These are phyloP conservation scores for Cheilosia vulpina DNA, from an alignment of 2,888 invertebrate species.

Conservation along the genomic window DNA sequence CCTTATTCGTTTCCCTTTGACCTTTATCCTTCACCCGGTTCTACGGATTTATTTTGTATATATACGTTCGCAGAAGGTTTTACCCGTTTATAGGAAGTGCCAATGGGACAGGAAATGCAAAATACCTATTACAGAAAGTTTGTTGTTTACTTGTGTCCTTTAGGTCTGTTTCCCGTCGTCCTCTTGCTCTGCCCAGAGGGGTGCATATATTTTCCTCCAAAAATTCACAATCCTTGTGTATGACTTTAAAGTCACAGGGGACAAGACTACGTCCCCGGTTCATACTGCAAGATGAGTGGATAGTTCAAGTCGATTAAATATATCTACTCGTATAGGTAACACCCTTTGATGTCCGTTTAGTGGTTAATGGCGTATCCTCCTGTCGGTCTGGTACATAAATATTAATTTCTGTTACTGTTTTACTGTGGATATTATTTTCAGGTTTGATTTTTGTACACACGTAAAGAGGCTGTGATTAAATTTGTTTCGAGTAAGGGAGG, in stretches of 20 bases:
- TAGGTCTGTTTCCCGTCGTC: background rate
- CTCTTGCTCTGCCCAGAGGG: background rate
- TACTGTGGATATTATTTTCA: slow-evolving; percentile 5
- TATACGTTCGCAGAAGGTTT: background rate
- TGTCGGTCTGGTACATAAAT: background rate
- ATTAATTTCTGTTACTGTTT: slow-evolving; percentile 9
- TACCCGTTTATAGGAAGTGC: background rate
- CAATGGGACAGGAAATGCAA: slow-evolving; percentile 1
- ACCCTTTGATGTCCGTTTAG: slow-evolving; percentile 34
- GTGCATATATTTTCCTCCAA: slow-evolving; percentile 24
- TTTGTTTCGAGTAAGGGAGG: background rate
- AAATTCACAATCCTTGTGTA: background rate
- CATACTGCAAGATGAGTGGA: slow-evolving; percentile 17
- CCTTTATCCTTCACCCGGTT: background rate
- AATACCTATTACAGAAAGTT: slow-evolving; percentile 11
- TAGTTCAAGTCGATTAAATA: slow-evolving; percentile 7
- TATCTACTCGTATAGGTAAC: background rate
- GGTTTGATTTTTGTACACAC: too few relatives aligned
- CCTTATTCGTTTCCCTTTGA: background rate
- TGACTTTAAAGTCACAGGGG: slow-evolving; percentile 14
- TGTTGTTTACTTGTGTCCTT: background rate
- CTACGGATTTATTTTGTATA: background rate
- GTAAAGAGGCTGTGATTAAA: slow-evolving; percentile 4
- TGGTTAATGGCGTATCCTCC: background rate
- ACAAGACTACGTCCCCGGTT: background rate